Conservation (phyloP, 35 echinoderm and acorn worm species). For the Antedon bifida region DNA sequence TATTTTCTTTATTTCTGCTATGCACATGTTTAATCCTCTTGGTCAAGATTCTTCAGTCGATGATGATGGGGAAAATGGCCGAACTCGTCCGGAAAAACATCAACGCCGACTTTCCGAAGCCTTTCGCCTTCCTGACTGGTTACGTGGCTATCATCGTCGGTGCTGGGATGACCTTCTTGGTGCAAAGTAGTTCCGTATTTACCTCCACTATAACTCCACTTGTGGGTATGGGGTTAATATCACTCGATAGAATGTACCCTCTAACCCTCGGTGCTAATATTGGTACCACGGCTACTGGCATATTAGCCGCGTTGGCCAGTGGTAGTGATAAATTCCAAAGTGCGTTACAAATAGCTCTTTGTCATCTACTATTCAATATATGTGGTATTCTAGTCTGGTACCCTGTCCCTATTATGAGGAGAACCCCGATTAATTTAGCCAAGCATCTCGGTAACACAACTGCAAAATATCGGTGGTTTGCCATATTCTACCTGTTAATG, state of each 20-base stretch:
- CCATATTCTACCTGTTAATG: constrained; percentile 40
- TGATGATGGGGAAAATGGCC: constrained; percentile 76
- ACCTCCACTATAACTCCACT: constrained; percentile 85
- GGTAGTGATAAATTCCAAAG: constrained; percentile 37
- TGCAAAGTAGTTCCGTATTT: constrained; percentile 95
- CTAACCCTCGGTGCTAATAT: constrained; percentile 73
- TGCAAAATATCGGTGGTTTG: constrained; percentile 77
- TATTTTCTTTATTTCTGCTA: constrained; percentile 37
- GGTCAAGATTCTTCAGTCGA: constrained; percentile 81
- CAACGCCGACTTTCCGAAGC: constrained; percentile 86
- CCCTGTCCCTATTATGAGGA: constrained; percentile 45
- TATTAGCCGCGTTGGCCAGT: constrained; percentile 55
- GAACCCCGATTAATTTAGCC: constrained; percentile 35
- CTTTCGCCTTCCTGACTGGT: constrained; percentile 43
- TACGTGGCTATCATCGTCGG: constrained; percentile 81
- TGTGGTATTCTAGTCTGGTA: constrained; percentile 69
- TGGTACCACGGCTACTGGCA: constrained; percentile 62
- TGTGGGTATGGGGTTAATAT: constrained; percentile 84
- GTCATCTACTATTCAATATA: constrained; percentile 75
- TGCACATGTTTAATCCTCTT: constrained; percentile 67
- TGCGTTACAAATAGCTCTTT: constrained; percentile 55
- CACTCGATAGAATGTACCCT: constrained; percentile 66
- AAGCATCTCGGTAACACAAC: constrained; percentile 52
- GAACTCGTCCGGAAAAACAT: constrained; percentile 56
- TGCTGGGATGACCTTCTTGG: constrained; percentile 67